Evolutionary conservation across 2,113 vertebrate species (phyloP).

Genomic region (Craseonycteris thonglongyai): DNA sequence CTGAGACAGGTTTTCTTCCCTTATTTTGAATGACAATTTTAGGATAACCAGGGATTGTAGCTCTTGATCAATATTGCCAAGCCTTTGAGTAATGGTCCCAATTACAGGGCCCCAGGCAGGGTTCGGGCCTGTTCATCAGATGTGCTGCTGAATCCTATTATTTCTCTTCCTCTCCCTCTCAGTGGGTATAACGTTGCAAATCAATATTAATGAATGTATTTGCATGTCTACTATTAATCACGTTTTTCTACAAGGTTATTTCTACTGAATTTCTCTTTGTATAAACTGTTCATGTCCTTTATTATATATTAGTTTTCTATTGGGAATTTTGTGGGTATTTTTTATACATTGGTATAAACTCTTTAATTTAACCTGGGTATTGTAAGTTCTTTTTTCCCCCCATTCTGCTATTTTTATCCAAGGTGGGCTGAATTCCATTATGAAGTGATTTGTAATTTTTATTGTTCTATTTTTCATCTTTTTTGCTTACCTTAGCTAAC

Average conservation of each 20-base stretch:
- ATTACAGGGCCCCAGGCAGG: rapidly evolving
- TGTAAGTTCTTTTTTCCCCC: not conserved
- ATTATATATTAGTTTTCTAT: not conserved
- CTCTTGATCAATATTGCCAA: not conserved
- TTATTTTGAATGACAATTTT: not conserved
- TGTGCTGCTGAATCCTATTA: not conserved
- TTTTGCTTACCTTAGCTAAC: not conserved
- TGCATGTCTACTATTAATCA: no score
- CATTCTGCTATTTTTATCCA: not conserved
- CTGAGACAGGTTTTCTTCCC: not conserved
- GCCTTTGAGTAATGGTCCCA: not conserved
- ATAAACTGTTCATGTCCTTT: not conserved
- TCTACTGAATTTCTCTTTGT: not conserved
- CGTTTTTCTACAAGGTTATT: not conserved
- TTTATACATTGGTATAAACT: not conserved
- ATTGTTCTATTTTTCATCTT: not conserved
- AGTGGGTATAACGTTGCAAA: not conserved
- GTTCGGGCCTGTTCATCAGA: not conserved
- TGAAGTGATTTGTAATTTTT: not conserved
- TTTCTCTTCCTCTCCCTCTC: not conserved
- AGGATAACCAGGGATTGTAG: not conserved
- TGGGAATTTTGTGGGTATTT: not conserved
- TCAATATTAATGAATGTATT: not conserved
- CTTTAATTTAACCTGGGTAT: not conserved
- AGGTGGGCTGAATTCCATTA: not conserved